Conservation (phyloP, 2,797 vertebrate genomes). For the Pangasius mekongensis region DNA sequence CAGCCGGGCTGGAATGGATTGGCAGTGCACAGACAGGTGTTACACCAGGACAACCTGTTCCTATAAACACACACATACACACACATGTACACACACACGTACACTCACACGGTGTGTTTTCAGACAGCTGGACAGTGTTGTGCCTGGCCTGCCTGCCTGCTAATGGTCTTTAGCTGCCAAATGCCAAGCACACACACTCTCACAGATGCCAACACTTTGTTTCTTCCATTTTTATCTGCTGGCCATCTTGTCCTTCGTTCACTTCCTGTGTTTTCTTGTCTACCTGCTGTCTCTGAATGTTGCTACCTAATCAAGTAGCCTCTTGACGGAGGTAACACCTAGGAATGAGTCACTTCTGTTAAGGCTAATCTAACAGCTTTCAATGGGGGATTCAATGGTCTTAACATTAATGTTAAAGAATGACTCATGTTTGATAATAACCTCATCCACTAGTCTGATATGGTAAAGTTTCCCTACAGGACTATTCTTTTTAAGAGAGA, state of each 20-base stretch:
- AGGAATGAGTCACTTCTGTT: background rate
- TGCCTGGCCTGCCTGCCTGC: constrained; percentile 51
- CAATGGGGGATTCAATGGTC: background rate
- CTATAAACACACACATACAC: constrained; percentile 46
- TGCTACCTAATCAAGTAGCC: constrained; percentile 8
- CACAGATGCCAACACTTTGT: constrained; percentile 54
- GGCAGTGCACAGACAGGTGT: constrained; percentile 51
- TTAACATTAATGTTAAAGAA: background rate
- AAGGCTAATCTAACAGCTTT: background rate
- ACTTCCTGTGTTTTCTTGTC: constrained; percentile 33
- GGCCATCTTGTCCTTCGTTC: constrained; percentile 39
- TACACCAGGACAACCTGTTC: constrained; percentile 57
- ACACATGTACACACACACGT: constrained; percentile 19
- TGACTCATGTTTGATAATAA: background rate
- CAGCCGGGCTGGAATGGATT: constrained; percentile 29
- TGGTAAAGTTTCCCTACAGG: background rate
- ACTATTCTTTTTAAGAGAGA: background rate
- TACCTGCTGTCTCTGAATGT: constrained; percentile 37
- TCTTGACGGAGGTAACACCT: background rate
- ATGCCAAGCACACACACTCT: constrained; percentile 50
- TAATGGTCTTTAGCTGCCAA: constrained; percentile 63
- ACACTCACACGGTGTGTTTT: constrained; percentile 18
- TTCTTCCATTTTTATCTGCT: constrained; percentile 50
- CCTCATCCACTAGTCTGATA: background rate
- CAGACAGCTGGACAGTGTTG: constrained; percentile 59